Base-by-base conservation (phyloP, 2,888 invertebrate genomes). In the Labia minor region DNA sequence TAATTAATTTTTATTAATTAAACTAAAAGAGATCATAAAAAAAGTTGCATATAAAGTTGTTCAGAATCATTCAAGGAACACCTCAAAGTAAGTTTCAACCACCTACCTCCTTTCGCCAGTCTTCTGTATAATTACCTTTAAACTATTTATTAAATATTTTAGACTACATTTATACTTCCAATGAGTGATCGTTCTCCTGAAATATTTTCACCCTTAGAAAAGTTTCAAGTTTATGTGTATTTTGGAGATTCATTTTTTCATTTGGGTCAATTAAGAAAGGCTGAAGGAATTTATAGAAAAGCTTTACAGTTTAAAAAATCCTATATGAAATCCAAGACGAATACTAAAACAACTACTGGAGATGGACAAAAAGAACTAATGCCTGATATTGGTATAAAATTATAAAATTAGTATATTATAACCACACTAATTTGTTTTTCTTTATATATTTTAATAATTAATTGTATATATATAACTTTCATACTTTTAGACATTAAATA, bases 221-320 rank as follows among this genome's bases (percentile, higher is more conserved):
- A 87, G 74, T 87, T 88, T 73, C 86, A 88, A 73, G 81, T 86
- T 20, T 80, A 85, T 65, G 81, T 86, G 1, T 87, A 85, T 73
- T 85, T 86, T 74, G 90, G 85, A 1, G 87, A 89, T 75, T 83
- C 90, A 0, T 80, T 87, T 63, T 88, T 82, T 74, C 79, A 86
- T 65, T 78, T 84, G 37, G 82, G 83, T 49, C 85, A 89, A 68
- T 88, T 84, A 76, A 79, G 83, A 8, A 82, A 84, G 73, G 89
- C 91, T 0, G 87, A 88, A 75, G 82, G 82, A 64, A 80, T 85
- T 21, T 88, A 85, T 72, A 81, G 82, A 67, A 83, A 84, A 70
- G 85, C 86, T 0, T 74, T 90, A 19, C 84, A 85, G 71, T 80
- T 85, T 72, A 81, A 84, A 71, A 87, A 87, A 75, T 81, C 83